Evolutionary conservation across 2,888 invertebrate species (phyloP).

Genomic region (Pristionchus entomophagus): DNA sequence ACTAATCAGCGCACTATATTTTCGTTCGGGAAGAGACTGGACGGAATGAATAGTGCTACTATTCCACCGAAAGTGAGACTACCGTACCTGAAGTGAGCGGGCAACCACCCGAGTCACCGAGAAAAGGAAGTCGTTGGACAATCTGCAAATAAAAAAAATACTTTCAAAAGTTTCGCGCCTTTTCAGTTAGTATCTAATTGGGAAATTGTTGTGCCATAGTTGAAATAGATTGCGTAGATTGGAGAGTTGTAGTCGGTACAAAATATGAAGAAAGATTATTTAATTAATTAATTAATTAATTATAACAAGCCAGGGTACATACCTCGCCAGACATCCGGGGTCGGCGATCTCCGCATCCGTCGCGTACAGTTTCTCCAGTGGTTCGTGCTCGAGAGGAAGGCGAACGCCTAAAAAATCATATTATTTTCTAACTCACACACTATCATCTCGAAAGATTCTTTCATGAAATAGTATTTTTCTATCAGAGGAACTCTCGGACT

Average conservation of each 20-base stretch:
- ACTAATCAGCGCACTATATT: too few relatives aligned
- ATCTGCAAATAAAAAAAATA: background rate
- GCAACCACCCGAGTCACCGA: constrained; percentile 25
- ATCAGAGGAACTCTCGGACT: background rate
- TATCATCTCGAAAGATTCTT: background rate
- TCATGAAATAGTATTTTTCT: background rate
- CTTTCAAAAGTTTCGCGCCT: background rate
- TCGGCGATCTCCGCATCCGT: constrained; percentile 1
- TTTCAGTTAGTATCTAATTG: too few relatives aligned
- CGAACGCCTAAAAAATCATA: constrained; percentile 19
- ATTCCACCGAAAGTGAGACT: too few relatives aligned
- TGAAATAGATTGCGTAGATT: too few relatives aligned
- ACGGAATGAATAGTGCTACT: too few relatives aligned
- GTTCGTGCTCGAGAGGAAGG: constrained; percentile 7
- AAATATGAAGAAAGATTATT: too few relatives aligned
- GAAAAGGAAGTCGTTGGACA: constrained; percentile 29
- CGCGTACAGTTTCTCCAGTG: constrained; percentile 6
- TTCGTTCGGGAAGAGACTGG: too few relatives aligned
- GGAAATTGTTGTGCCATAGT: too few relatives aligned
- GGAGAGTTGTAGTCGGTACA: too few relatives aligned
- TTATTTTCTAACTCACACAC: background rate
- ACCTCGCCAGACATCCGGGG: constrained; percentile 34
- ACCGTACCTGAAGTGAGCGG: constrained; percentile 19
- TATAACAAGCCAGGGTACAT: too few relatives aligned
- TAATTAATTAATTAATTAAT: background rate